Conservation (phyloP, 2,888 invertebrate species). For the Idaea straminata region DNA sequence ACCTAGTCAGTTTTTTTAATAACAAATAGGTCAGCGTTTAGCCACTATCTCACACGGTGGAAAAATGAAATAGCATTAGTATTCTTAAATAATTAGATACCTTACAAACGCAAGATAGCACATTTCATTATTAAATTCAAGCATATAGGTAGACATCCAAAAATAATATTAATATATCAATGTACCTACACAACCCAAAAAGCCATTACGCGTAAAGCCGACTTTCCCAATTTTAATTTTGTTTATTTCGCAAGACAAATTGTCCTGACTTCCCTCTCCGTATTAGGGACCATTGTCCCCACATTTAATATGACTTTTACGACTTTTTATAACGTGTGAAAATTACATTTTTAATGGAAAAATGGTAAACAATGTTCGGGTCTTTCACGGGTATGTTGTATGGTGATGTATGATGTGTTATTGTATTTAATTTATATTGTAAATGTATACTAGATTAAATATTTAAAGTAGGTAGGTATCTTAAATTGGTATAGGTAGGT, state of each 20-base stretch:
- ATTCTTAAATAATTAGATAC: too few relatives aligned
- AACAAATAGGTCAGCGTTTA: too few relatives aligned
- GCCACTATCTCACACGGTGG: too few relatives aligned
- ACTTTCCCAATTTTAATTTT: slow-evolving; percentile 1
- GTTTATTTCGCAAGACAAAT: slow-evolving; percentile 1
- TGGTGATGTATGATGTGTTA: background rate
- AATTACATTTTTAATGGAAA: background rate
- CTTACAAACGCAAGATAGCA: too few relatives aligned
- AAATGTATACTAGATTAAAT: background rate
- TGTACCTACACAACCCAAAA: background rate
- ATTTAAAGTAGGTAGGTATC: too few relatives aligned
- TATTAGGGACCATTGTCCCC: background rate
- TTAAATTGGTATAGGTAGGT: too few relatives aligned
- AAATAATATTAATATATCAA: background rate
- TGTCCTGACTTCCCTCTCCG: background rate
- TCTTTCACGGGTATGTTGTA: background rate
- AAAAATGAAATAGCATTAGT: too few relatives aligned
- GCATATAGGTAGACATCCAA: background rate
- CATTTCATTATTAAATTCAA: too few relatives aligned
- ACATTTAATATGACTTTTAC: background rate
- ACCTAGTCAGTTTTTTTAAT: too few relatives aligned
- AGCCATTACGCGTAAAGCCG: background rate
- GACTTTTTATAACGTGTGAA: background rate
- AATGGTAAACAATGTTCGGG: background rate
- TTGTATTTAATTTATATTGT: background rate